A percentile compares a stretch with the other conserved stretches of the same genome.
Evolutionary conservation across 2,113 vertebrate genomes (phyloP).

Genomic region (Tupaia chinensis): DNA sequence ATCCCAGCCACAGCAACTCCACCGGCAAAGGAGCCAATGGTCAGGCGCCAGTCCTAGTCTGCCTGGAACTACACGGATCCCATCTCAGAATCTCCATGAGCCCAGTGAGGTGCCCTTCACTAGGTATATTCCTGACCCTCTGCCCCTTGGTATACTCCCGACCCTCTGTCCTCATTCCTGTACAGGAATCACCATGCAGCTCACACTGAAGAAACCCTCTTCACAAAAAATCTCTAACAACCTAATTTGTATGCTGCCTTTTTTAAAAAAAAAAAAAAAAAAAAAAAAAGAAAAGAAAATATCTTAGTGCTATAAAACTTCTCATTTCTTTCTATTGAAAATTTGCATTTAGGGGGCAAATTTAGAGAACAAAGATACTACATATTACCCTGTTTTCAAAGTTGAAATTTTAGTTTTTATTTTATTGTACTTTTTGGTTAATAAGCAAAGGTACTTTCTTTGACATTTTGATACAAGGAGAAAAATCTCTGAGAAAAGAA

Average conservation of each 20-base stretch:
- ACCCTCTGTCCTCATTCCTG: background rate
- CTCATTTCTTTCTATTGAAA: background rate
- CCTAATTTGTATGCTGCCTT: background rate
- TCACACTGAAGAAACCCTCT: background rate
- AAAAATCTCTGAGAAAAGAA: background rate
- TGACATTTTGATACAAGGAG: background rate
- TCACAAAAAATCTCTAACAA: background rate
- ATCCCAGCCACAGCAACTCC: background rate
- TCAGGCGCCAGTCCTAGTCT: background rate
- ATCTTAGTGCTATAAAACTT: background rate
- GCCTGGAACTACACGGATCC: background rate
- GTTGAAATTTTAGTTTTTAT: constrained; percentile 55
- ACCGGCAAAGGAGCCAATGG: background rate
- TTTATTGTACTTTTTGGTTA: background rate
- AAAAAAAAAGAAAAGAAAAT: background rate
- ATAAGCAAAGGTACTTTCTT: background rate
- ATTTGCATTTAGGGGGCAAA: background rate
- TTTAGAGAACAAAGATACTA: background rate
- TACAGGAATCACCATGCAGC: background rate
- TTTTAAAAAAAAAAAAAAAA: background rate
- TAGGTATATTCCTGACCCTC: background rate
- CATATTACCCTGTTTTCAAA: background rate
- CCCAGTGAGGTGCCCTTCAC: background rate
- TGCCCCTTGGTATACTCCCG: background rate
- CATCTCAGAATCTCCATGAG: background rate